These are phyloP conservation scores for Anthonomus grandis DNA, from an alignment of 1,140 invertebrate species.

Conservation along the genomic window DNA sequence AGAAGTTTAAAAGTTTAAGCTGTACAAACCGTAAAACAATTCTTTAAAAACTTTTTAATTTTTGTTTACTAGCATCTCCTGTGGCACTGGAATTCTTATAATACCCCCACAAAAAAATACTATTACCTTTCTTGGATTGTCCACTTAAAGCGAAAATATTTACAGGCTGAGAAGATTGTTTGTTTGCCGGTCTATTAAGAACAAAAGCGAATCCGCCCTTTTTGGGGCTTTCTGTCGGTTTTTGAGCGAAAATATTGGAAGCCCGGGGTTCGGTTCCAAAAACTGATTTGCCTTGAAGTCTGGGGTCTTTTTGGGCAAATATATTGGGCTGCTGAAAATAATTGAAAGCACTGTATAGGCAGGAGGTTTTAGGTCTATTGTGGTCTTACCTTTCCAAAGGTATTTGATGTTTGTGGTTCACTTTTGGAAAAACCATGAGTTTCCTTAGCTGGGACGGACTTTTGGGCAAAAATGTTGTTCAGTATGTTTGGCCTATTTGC, in stretches of 20 bases:
- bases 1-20: no score
- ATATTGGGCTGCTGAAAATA: neutral
- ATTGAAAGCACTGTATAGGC: no score
- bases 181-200: slow-evolving; percentile 7
- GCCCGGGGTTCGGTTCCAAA: neutral
- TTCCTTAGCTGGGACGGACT: neutral
- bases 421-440: no score
- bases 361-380: no score
- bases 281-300: neutral
- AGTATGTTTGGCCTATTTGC: neutral
- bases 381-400: no score
- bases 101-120: no score
- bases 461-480: slow-evolving; percentile 9
- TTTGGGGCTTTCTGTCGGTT: neutral
- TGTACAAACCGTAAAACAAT: no score
- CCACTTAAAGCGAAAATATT: slow-evolving; percentile 21
- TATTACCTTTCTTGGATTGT: no score
- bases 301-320: neutral
- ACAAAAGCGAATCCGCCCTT: slow-evolving; percentile 26
- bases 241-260: slow-evolving; percentile 10
- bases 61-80: no score
- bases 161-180: slow-evolving; percentile 6
- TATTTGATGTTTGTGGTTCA: no score
- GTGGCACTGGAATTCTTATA: no score
- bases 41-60: no score